phyloP scores from a whole-genome alignment of 2,888 invertebrate genomes.

The Tolmerus cingulatus region DNA sequence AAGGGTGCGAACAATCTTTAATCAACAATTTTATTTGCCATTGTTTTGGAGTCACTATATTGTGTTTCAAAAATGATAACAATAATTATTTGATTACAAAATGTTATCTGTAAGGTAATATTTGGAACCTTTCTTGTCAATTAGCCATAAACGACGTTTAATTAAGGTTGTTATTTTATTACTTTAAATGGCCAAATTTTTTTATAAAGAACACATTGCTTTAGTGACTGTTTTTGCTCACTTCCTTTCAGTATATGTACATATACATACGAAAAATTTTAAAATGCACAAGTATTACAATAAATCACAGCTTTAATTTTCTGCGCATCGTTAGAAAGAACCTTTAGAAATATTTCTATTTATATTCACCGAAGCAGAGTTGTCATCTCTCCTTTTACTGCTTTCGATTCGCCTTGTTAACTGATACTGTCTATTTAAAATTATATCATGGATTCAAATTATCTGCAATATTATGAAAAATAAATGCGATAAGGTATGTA shows the following conservation, averaged over 20 bases:
- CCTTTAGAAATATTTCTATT: neutral
- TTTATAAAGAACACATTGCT: too few species aligned
- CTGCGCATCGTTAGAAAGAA: too few species aligned
- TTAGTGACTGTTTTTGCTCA: too few species aligned
- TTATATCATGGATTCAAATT: neutral
- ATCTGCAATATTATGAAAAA: neutral
- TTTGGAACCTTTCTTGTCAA: too few species aligned
- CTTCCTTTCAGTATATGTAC: too few species aligned
- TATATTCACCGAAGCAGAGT: neutral
- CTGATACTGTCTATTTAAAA: neutral
- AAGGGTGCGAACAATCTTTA: neutral
- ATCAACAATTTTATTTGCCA: neutral
- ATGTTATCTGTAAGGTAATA: conserved; percentile 36
- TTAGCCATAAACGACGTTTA: too few species aligned
- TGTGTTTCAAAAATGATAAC: neutral
- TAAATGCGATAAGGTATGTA: neutral
- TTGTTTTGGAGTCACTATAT: neutral
- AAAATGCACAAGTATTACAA: too few species aligned
- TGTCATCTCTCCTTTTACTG: neutral
- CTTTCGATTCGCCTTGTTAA: neutral
- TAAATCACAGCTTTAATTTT: too few species aligned
- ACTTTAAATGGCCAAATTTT: too few species aligned
- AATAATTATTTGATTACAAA: neutral
- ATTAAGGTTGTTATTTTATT: too few species aligned
- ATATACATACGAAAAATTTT: too few species aligned